Conservation (phyloP, 2,888 invertebrate genomes). For the Cinara cedri region DNA sequence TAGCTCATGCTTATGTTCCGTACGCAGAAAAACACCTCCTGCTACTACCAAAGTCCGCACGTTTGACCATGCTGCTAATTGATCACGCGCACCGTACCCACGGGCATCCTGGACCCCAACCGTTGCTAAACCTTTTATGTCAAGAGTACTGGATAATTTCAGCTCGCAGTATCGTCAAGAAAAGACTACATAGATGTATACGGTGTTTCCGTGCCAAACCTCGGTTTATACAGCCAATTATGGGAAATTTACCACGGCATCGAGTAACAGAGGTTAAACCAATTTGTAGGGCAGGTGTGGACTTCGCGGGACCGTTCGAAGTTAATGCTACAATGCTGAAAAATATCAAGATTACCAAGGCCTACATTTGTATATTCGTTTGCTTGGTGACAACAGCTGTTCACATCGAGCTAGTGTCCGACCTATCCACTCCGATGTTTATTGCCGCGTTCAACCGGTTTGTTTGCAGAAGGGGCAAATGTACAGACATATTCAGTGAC, state of each 20-base stretch:
- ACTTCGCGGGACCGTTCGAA: neutral
- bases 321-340: neutral
- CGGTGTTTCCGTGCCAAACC: neutral
- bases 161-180: no score
- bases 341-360: neutral
- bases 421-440: neutral
- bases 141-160: neutral
- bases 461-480: neutral
- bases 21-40: neutral
- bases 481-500: neutral
- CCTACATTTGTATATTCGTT: neutral
- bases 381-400: neutral
- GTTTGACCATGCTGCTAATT: no score
- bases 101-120: no score
- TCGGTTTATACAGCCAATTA: neutral
- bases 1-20: neutral
- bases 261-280: neutral
- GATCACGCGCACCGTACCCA: no score
- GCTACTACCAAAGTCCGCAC: no score
- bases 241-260: neutral
- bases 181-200: neutral
- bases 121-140: no score
- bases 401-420: neutral
- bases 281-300: neutral
- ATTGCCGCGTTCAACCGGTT: neutral